A percentile compares a stretch with the other conserved stretches of the same genome.
Evolutionary conservation across 37 sponge, comb jelly and placozoan genomes (phyloP).

Genomic region (Spongia lamella): DNA sequence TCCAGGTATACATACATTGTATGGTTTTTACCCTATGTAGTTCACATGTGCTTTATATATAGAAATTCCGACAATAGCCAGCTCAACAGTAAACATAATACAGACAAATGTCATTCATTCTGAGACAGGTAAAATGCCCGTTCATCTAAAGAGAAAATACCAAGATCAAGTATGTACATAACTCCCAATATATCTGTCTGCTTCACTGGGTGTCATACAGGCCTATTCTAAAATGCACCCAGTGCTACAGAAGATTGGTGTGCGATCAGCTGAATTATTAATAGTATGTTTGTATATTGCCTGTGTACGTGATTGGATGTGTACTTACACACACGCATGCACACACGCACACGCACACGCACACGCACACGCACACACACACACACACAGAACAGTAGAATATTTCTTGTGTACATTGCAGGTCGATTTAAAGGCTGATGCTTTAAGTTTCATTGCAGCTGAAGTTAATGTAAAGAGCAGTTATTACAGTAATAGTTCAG

Average conservation of each 20-base stretch:
- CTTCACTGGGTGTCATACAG: slow-evolving; percentile 22
- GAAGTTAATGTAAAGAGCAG: slow-evolving; percentile 58
- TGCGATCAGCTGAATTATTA: slow-evolving; percentile 47
- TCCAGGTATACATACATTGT: slow-evolving; percentile 10
- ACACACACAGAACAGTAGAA: too few relatives aligned
- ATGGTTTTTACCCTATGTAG: too few relatives aligned
- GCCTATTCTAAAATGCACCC: slow-evolving; percentile 43
- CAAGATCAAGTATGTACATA: slow-evolving; percentile 54
- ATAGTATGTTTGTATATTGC: slow-evolving; percentile 47
- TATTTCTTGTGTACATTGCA: too few relatives aligned
- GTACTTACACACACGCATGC: too few relatives aligned
- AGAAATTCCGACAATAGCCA: neutral
- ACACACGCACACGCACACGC: too few relatives aligned
- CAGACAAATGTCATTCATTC: slow-evolving; percentile 39
- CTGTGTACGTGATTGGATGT: too few relatives aligned
- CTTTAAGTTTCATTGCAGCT: slow-evolving; percentile 46
- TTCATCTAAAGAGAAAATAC: slow-evolving; percentile 51
- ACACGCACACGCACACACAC: too few relatives aligned
- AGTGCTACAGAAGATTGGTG: slow-evolving; percentile 41
- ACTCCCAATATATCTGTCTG: neutral
- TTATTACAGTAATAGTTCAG: neutral
- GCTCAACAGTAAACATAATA: slow-evolving; percentile 25
- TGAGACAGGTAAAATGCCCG: slow-evolving; percentile 45
- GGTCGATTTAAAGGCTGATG: slow-evolving; percentile 66
- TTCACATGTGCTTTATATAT: neutral